A percentile compares a stretch with the other conserved stretches of the same genome.
Conservation (phyloP, 2,888 invertebrate species). For the Thymelicus sylvestris region DNA sequence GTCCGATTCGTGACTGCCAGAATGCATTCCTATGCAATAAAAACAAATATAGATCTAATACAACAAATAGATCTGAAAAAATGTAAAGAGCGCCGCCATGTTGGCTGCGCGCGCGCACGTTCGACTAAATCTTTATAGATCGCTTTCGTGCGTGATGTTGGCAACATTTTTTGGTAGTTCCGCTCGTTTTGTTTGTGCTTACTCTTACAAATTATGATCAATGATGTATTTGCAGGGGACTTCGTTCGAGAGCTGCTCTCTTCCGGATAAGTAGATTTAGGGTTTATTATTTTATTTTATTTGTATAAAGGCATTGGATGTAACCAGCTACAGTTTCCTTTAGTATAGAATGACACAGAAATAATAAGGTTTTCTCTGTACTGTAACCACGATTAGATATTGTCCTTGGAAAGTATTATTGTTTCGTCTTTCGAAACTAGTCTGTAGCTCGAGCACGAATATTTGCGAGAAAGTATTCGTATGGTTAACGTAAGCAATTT, state of each 20-base stretch:
- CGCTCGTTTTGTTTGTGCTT: constrained; percentile 40
- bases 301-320: too few relatives aligned
- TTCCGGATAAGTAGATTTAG: constrained; percentile 13
- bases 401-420: too few relatives aligned
- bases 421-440: too few relatives aligned
- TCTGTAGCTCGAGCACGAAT: too few relatives aligned
- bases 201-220: constrained; percentile 55
- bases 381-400: too few relatives aligned
- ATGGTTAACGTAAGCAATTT: too few relatives aligned
- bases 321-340: too few relatives aligned
- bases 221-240: constrained; percentile 54
- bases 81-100: constrained; percentile 62
- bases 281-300: constrained; percentile 1
- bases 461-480: too few relatives aligned
- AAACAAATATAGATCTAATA: constrained; percentile 77
- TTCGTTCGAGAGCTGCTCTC: constrained; percentile 32
- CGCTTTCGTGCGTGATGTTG: constrained; percentile 79
- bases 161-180: constrained; percentile 50
- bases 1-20: constrained; percentile 73
- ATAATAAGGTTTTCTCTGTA: too few relatives aligned
- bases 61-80: constrained; percentile 75
- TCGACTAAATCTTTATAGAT: constrained; percentile 77
- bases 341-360: too few relatives aligned
- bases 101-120: constrained; percentile 67
- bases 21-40: constrained; percentile 76